These are phyloP conservation scores for Siniperca obscura DNA, from an alignment of 2,797 vertebrate species.

Conservation along the genomic window DNA sequence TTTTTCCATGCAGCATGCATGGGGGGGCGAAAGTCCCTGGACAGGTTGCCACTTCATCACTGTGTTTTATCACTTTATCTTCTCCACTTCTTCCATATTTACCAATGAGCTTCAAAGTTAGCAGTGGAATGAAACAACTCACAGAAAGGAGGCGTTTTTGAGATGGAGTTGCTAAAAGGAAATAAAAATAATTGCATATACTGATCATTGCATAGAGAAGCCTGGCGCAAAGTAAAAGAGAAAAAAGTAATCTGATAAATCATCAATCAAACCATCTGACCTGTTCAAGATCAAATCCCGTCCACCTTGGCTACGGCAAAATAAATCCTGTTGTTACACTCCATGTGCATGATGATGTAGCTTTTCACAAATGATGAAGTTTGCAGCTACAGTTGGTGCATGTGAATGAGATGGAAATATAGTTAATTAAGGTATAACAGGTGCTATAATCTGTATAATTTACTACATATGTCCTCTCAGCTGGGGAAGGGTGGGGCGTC, in stretches of 20 bases:
- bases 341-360: background rate
- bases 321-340: background rate
- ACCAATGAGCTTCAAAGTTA: background rate
- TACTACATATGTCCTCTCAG: conserved; percentile 55
- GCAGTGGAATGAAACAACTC: conserved; percentile 21
- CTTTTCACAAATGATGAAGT: conserved; percentile 16
- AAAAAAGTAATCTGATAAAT: conserved; percentile 2
- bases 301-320: conserved; percentile 13
- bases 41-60: background rate
- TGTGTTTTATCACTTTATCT: background rate
- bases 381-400: conserved; percentile 44
- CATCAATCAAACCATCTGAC: conserved; percentile 14
- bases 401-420: conserved; percentile 49
- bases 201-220: conserved; percentile 87
- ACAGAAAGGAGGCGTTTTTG: background rate
- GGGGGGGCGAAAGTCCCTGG: background rate
- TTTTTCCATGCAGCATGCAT: background rate
- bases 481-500: conserved; percentile 40
- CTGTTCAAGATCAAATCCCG: conserved; percentile 16
- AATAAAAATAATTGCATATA: conserved; percentile 81
- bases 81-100: background rate
- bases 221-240: conserved; percentile 72
- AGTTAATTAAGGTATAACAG: conserved; percentile 72
- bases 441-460: conserved; percentile 66
- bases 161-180: conserved; percentile 42